Evolutionary conservation across 2,797 vertebrate species (phyloP), one percentile per base, ranked within the genome.

Genomic region (Intellagama lesueurii): DNA sequence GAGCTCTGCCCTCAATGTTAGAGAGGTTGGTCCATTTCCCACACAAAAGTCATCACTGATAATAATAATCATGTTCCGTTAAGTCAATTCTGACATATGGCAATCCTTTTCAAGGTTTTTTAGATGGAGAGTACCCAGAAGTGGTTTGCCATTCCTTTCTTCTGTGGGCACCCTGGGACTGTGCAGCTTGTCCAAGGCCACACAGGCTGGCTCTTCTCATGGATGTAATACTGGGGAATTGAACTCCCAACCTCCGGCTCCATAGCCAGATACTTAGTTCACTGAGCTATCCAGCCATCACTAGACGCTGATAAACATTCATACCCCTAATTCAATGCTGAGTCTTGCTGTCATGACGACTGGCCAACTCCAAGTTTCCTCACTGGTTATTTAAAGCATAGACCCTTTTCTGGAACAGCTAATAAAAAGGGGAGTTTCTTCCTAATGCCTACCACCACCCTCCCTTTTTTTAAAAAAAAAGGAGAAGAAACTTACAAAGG

Each of bases 381-480:
- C 35, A 80, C 28, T 81, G 26, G 72, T 24, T 49, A 56, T 72
- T 12, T 4, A 81, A 72, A 7, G 30, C 49, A 24, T 0, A 44
- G 19, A 66, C 52, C 9, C 1, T n/a, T 70, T 75, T 9, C 35
- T 75, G 47, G 68, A 28, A 73, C 14, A 11, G 70, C 11, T n/a
- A 60, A 7, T 32, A 72, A 72, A 30, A 35, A 30, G 47, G 44
- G 5, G 14, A 26, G 26, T 77, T 17, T 52, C 80, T 19, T n/a
- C 2, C 68, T 17, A 28, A 76, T 12, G 2, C 1, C 0, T 28
- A 0, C 3, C 12, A 1, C 22, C 72, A 4, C 64, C 47, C 14
- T 22, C 12, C 47, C 44, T 35, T 30, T 28, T 70, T 30, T 30
- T 22, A 40, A 52, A 76, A 47, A 12, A 52, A 72, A 70, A 60